Conservation (phyloP, 2,113 vertebrate genomes). For the Phaetusa simplex region DNA sequence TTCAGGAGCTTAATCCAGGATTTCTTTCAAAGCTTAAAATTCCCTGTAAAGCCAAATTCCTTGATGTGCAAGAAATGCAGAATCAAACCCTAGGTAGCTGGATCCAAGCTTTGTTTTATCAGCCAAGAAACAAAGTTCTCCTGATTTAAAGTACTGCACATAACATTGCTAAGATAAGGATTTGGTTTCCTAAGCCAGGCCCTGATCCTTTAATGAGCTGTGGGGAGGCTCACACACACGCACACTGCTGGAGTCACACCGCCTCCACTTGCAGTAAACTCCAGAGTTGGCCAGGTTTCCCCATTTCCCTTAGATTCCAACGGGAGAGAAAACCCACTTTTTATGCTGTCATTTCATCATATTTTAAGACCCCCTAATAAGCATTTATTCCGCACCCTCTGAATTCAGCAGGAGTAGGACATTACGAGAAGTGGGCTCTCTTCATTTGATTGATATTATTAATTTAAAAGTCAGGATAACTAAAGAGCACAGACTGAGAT, state of each 20-base stretch:
- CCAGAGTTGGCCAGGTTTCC: background rate
- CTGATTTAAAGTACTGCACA: background rate
- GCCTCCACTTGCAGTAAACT: background rate
- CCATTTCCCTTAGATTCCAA: background rate
- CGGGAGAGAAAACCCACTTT: background rate
- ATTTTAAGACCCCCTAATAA: background rate
- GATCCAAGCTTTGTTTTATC: conserved; percentile 55
- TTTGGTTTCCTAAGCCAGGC: conserved; percentile 22
- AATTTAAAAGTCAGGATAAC: background rate
- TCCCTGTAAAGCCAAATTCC: conserved; percentile 49
- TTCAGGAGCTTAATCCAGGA: conserved; percentile 32
- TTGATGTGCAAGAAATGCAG: conserved; percentile 51
- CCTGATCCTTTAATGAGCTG: conserved; percentile 50
- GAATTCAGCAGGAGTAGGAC: background rate
- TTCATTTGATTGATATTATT: background rate
- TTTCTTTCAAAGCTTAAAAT: conserved; percentile 59
- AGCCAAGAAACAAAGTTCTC: conserved; percentile 56
- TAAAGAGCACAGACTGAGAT: background rate
- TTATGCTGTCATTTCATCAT: background rate
- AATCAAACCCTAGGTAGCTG: conserved; percentile 49
- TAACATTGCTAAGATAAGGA: conserved; percentile 40
- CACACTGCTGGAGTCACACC: background rate
- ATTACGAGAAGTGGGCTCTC: background rate
- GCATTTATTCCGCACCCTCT: background rate
- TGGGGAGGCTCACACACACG: background rate